Percentiles rank a stretch among this genome's conserved stretches.
Evolutionary conservation across 2,797 vertebrate species (phyloP).

Genomic region (Megalops cyprinoides): DNA sequence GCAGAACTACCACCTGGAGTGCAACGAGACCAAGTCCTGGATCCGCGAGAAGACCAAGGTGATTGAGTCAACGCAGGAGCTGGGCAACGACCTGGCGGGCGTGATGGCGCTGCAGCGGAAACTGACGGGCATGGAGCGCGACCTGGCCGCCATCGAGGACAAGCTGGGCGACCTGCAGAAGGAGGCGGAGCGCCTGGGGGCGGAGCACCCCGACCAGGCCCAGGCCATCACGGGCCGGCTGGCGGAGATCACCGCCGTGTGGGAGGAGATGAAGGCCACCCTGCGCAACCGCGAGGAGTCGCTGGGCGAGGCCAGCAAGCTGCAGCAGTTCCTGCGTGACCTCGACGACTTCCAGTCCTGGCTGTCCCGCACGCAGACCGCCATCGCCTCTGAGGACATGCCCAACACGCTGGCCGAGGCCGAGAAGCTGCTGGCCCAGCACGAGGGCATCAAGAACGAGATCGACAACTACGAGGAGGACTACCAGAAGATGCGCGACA

Average conservation of each 20-base stretch:
- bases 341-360: slow-evolving; percentile 98
- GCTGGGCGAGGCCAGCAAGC: slow-evolving; percentile 94
- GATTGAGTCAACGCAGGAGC: slow-evolving; percentile 96
- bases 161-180: slow-evolving; percentile 86
- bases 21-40: slow-evolving; percentile 98
- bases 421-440: slow-evolving; percentile 94
- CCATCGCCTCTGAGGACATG: slow-evolving; percentile 96
- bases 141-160: slow-evolving; percentile 93
- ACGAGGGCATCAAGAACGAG: slow-evolving; percentile 95
- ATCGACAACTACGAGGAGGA: slow-evolving; percentile 96
- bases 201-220: slow-evolving; percentile 91
- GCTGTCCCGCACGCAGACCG: slow-evolving; percentile 94
- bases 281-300: slow-evolving; percentile 93
- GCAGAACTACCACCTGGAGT: slow-evolving; percentile 98
- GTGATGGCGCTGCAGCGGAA: slow-evolving; percentile 98
- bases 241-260: slow-evolving; percentile 87
- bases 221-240: slow-evolving; percentile 88
- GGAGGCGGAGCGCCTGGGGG: slow-evolving; percentile 86
- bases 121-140: slow-evolving; percentile 95
- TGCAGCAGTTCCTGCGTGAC: slow-evolving; percentile 96
- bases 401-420: slow-evolving; percentile 92
- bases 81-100: slow-evolving; percentile 93
- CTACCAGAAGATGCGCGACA: slow-evolving; percentile 98
- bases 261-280: slow-evolving; percentile 96
- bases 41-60: slow-evolving; percentile 99